These are phyloP conservation scores for Cinara cedri DNA, from an alignment of 2,888 invertebrate species.

Conservation along the genomic window DNA sequence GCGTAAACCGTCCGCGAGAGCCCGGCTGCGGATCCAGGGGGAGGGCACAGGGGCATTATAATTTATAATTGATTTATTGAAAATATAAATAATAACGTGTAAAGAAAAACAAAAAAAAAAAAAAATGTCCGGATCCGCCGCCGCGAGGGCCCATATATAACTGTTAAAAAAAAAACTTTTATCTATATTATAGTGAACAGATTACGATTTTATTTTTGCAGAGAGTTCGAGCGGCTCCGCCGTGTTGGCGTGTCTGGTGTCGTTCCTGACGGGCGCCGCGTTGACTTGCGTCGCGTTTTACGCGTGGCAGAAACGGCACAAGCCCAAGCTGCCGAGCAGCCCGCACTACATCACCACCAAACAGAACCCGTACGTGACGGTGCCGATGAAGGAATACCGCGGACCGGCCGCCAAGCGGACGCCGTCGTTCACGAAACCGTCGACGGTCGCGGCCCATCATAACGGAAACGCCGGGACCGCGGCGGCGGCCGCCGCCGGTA, in stretches of 20 bases:
- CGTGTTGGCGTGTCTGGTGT: slow-evolving; percentile 64
- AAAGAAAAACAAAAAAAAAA: no score
- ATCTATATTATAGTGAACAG: no score
- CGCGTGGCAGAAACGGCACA: slow-evolving; percentile 65
- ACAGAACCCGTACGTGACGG: slow-evolving; percentile 83
- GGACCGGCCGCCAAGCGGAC: slow-evolving; percentile 67
- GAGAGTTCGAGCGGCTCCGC: slow-evolving; percentile 22
- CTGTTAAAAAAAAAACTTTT: no score
- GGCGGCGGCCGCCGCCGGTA: slow-evolving; percentile 61
- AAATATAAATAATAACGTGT: no score
- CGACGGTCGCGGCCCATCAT: slow-evolving; percentile 61
- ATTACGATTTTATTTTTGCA: not conserved
- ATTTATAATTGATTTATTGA: no score
- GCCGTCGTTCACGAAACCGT: slow-evolving; percentile 69
- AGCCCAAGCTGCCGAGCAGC: slow-evolving; percentile 73
- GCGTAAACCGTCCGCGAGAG: no score
- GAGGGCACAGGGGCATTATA: no score
- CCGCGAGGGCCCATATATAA: no score
- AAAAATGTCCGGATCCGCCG: no score
- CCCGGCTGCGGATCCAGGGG: no score
- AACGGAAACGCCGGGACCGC: slow-evolving; percentile 61
- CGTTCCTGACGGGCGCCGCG: slow-evolving; percentile 64
- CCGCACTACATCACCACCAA: slow-evolving; percentile 82
- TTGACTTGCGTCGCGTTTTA: slow-evolving; percentile 64
- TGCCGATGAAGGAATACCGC: slow-evolving; percentile 77